phyloP scores from a whole-genome alignment of 2,888 invertebrate genomes.

The Melinaea marsaeus region DNA sequence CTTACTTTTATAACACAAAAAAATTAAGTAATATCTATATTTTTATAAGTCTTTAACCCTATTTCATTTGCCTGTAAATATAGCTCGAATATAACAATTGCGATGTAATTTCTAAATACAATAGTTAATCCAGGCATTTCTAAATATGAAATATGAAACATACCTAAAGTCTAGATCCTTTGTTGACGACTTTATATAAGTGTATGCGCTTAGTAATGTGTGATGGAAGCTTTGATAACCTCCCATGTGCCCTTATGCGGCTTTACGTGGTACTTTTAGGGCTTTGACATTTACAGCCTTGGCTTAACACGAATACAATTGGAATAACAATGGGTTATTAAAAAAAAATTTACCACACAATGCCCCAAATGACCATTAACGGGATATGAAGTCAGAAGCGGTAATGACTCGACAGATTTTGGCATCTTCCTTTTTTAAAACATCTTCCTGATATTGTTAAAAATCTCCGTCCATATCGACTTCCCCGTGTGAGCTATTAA shows the following conservation, averaged over 20 bases:
- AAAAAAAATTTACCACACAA: constrained; percentile 22
- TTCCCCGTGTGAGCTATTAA: no score
- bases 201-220: neutral
- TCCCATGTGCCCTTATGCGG: neutral
- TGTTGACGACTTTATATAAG: no score
- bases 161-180: no score
- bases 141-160: no score
- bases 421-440: neutral
- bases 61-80: no score
- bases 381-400: constrained; percentile 1
- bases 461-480: neutral
- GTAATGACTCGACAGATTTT: constrained; percentile 1
- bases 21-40: no score
- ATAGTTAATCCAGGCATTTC: no score
- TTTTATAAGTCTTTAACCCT: no score
- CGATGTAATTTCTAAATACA: no score
- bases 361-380: constrained; percentile 15
- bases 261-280: neutral
- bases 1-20: no score
- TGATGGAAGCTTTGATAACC: constrained; percentile 5
- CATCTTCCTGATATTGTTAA: neutral
- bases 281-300: constrained; percentile 10
- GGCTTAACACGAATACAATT: constrained; percentile 14
- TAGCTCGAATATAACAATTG: no score
- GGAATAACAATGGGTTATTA: constrained; percentile 23